Percentiles rank a stretch among this genome's conserved stretches.
Evolutionary conservation across 2,888 invertebrate species (phyloP).

Genomic region (Drosophila subsilvestris): DNA sequence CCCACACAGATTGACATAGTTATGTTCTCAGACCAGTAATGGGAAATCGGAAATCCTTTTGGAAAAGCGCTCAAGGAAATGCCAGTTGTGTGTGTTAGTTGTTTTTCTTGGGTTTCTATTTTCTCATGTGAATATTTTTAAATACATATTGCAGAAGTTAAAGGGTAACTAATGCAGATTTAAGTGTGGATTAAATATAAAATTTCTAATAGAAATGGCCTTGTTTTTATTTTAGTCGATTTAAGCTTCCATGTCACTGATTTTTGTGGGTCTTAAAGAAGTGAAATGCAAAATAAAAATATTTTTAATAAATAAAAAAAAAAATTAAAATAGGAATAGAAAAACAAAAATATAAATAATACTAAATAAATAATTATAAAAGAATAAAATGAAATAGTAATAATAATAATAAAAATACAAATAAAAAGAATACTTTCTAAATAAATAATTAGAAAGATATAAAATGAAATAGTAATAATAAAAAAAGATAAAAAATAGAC

Average conservation of each 20-base stretch:
- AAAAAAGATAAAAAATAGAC: neutral
- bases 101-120: neutral
- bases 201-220: too few relatives aligned
- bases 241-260: too few relatives aligned
- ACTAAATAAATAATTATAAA: too few relatives aligned
- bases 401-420: too few relatives aligned
- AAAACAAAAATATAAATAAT: too few relatives aligned
- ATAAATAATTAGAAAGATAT: too few relatives aligned
- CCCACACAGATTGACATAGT: conserved; percentile 39
- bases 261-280: too few relatives aligned
- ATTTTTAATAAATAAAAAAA: neutral
- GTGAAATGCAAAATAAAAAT: neutral
- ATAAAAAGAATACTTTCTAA: too few relatives aligned
- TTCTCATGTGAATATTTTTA: neutral
- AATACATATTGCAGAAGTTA: neutral
- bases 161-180: neutral
- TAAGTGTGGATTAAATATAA: neutral
- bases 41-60: conserved; percentile 3
- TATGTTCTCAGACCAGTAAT: conserved; percentile 29
- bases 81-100: neutral
- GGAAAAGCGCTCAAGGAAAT: conserved; percentile 13
- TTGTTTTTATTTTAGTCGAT: too few relatives aligned
- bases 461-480: too few relatives aligned
- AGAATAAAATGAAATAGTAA: too few relatives aligned
- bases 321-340: too few relatives aligned